Percentiles rank a stretch among this genome's conserved stretches.
Conservation (phyloP, 2,888 invertebrate species). For the Conistra vaccinii region DNA sequence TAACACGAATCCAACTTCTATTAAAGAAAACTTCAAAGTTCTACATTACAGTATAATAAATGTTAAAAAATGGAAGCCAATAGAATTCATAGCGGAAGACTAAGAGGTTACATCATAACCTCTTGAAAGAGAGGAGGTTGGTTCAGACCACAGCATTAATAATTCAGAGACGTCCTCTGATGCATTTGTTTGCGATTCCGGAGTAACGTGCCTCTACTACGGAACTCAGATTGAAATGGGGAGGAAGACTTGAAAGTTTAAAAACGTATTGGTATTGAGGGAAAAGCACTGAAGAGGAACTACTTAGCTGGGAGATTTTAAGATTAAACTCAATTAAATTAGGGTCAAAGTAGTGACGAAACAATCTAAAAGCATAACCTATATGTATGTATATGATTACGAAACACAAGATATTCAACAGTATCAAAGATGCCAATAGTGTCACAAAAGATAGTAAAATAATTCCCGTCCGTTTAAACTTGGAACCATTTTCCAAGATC, state of each 20-base stretch:
- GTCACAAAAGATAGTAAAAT: background rate
- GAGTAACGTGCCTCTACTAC: constrained; percentile 64
- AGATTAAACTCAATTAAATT: background rate
- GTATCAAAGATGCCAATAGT: background rate
- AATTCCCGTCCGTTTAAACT: background rate
- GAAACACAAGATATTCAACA: background rate
- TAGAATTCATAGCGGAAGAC: constrained; percentile 59
- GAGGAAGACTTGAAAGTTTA: constrained; percentile 31
- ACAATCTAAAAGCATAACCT: background rate
- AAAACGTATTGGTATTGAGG: constrained; percentile 28
- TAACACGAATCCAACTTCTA: background rate
- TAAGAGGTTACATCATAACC: constrained; percentile 69
- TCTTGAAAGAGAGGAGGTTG: constrained; percentile 66
- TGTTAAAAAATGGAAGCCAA: constrained; percentile 55
- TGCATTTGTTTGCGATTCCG: constrained; percentile 78
- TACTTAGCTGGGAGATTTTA: background rate
- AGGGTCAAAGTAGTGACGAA: background rate
- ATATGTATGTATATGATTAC: background rate
- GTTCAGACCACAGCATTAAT: constrained; percentile 76
- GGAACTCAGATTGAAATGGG: constrained; percentile 31
- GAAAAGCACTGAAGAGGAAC: constrained; percentile 18
- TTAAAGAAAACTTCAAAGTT: constrained; percentile 20
- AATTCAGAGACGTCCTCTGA: constrained; percentile 77
- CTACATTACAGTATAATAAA: constrained; percentile 32
- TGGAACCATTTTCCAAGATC: background rate